Base-by-base conservation (phyloP, 2,888 invertebrate genomes). In the Hemistola chrysoprasaria region DNA sequence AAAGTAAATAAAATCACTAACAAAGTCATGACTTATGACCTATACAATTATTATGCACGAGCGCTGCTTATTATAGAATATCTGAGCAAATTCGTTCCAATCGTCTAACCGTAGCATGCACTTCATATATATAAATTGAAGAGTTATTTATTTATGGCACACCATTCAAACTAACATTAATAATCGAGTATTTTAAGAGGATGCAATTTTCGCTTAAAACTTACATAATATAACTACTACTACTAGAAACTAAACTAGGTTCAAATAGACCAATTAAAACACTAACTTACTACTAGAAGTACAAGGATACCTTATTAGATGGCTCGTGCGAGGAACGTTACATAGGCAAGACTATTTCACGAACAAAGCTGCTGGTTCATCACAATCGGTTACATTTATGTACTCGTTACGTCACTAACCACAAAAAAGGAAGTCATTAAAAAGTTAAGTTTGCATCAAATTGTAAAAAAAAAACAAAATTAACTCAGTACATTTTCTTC, bases 61-160 rank as follows among this genome's bases (percentile, higher is more conserved):
- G n/a, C n/a, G n/a, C n/a, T n/a, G n/a, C 16, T 16, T 16, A 3
- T 3, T 2, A 16, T 16, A 16, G 3, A 2, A 3, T 16, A 3
- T 16, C 16, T 16, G 16, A 4, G 16, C 16, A 16, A 16, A 16
- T 16, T 16, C 16, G 4, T 16, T 16, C 16, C 37, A 21, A 21
- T 9, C 10, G 5, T 3, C 10, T 20, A 23, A 8, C 8, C 8
- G 6, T 4, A 3, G 1, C 23, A 0, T 0, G 10, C 7, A 24
- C 26, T 21, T 8, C 25, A 21, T 6, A 3, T 9, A 16, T 10
- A 23, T 7, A 11, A 21, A 33, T 20, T 24, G 6, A 11, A 16
- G n/a, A n/a, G n/a, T n/a, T n/a, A 6, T 5, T 40, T 43, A 4
- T 10, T 7, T 46, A 48, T 52, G 51, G 51, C 51, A 49, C 52